Evolutionary conservation across 1,140 invertebrate genomes (phyloP), one percentile per base, ranked within the genome.

Genomic region (Plectrocnemia conspersa): DNA sequence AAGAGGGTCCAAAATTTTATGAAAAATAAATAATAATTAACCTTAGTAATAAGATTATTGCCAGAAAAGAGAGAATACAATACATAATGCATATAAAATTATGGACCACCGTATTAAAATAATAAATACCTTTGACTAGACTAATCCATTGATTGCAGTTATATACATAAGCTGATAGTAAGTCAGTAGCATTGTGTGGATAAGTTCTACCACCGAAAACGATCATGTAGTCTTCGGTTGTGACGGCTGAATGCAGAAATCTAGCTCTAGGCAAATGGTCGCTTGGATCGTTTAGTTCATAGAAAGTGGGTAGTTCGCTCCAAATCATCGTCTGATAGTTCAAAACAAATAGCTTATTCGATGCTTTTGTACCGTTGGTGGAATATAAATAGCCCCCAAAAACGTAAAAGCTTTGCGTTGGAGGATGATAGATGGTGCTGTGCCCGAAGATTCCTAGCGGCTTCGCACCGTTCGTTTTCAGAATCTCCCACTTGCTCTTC

Each of bases 81-180:
- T 7, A 29, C n/a, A 7, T 6, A 29, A 29, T 7, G 27, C 27
- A 29, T 29, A 7, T n/a, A 29, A 7, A 6, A 7, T 7, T 29
- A n/a, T n/a, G 9, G 27, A 5, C 16, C 16, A 16, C 10, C 13
- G n/a, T 15, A 13, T 46, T 46, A 46, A 11, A 46, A 29, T 24
- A 24, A 24, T 25, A 13, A 24, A 22, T 13, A 76, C 74, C 72
- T 74, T 67, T 81, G 64, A 47, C 81, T 36, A 88, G 70, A 49
- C 82, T 80, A 36, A 91, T 81, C 92, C 93, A 97, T 54, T 88
- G 81, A 71, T 95, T 96, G 64, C 93, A 97, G 6, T 83, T 80
- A 65, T 92, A 95, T 11, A 86, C 81, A 65, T 96, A 97, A 1
- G 90, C 89, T 45, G 91, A 84, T 0, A 94, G 71, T 9, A 84